These are phyloP conservation scores for Hemithea aestivaria DNA, from an alignment of 2,888 invertebrate genomes.

Conservation along the genomic window DNA sequence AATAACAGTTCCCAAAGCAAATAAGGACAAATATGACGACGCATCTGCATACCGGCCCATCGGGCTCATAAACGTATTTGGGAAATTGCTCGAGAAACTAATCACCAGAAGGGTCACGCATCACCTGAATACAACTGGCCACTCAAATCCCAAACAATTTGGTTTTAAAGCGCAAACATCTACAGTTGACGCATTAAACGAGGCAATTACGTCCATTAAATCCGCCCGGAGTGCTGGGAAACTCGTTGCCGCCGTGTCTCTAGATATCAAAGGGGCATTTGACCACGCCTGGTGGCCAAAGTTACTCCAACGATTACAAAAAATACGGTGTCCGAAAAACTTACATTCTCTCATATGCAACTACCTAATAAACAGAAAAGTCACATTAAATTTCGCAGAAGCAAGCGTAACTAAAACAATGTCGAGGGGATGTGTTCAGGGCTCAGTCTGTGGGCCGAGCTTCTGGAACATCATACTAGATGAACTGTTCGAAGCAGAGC, in stretches of 20 bases:
- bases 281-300: slow-evolving; percentile 29
- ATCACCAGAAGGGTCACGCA: slow-evolving; percentile 15
- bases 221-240: background rate
- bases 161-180: slow-evolving; percentile 23
- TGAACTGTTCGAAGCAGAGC: slow-evolving; percentile 11
- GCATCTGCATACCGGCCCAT: slow-evolving; percentile 26
- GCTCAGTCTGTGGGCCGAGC: slow-evolving; percentile 23
- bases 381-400: slow-evolving; percentile 16
- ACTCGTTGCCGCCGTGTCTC: slow-evolving; percentile 14
- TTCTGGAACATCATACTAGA: slow-evolving; percentile 31
- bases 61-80: slow-evolving; percentile 23
- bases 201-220: slow-evolving; percentile 8
- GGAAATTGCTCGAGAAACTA: slow-evolving; percentile 25
- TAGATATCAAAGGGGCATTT: slow-evolving; percentile 24
- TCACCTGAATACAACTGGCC: background rate
- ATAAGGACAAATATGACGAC: slow-evolving; percentile 9
- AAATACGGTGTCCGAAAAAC: slow-evolving; percentile 21
- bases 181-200: slow-evolving; percentile 12
- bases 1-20: slow-evolving; percentile 29
- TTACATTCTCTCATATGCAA: slow-evolving; percentile 17
- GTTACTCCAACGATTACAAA: slow-evolving; percentile 15
- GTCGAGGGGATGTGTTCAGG: slow-evolving; percentile 30
- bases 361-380: slow-evolving; percentile 18
- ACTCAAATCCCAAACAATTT: slow-evolving; percentile 10
- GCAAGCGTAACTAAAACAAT: slow-evolving; percentile 8